phyloP scores from a whole-genome alignment of 2,113 vertebrate genomes.

The Eptesicus fuscus region DNA sequence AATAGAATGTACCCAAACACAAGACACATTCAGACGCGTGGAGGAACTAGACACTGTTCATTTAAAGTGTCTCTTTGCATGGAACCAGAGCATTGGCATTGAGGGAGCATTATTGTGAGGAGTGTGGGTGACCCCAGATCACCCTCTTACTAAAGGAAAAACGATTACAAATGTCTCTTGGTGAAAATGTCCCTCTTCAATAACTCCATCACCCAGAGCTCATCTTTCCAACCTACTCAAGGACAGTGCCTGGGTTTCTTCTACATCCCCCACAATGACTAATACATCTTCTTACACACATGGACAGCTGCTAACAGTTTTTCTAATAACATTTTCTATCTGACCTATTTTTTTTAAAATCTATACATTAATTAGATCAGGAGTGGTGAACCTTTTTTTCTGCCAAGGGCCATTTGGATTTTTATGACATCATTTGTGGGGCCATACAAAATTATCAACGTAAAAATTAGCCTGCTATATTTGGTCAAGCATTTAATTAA shows the following conservation, averaged over 20 bases:
- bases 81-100: background rate
- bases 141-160: slow-evolving; percentile 25
- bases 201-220: background rate
- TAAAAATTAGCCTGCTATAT: too few relatives aligned
- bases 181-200: background rate
- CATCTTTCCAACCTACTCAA: background rate
- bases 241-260: background rate
- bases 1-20: slow-evolving; percentile 33
- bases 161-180: background rate
- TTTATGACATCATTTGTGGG: too few relatives aligned
- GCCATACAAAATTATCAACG: too few relatives aligned
- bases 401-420: too few relatives aligned
- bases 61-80: background rate
- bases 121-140: background rate
- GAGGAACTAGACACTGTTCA: background rate
- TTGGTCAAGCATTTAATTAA: too few relatives aligned
- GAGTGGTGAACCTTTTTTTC: too few relatives aligned
- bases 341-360: background rate
- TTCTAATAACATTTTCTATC: background rate
- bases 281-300: background rate
- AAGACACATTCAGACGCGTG: slow-evolving; percentile 37
- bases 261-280: background rate
- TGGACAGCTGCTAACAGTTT: background rate
- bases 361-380: background rate
- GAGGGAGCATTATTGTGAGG: background rate